Conservation (phyloP, 1,140 invertebrate genomes). For the Gonioctena quinquepunctata region DNA sequence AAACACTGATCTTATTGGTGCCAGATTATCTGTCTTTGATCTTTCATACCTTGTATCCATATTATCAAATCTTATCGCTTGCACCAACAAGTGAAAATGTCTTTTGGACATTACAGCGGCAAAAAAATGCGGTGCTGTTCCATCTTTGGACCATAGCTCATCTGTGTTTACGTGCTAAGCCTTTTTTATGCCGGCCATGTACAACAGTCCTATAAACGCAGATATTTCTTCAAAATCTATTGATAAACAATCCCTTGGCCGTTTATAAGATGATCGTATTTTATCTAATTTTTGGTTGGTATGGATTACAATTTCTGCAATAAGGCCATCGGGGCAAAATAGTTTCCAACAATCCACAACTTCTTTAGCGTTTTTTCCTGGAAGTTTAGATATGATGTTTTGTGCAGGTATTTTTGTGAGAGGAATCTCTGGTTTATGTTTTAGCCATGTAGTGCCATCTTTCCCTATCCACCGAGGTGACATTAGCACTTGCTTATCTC, state of each 20-base stretch:
- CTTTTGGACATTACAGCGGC: constrained; percentile 16
- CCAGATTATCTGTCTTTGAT: constrained; percentile 47
- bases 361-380: too few species aligned
- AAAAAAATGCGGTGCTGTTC: constrained; percentile 54
- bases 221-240: constrained; percentile 1
- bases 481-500: neutral
- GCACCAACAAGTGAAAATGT: constrained; percentile 18
- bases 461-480: neutral
- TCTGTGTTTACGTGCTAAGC: constrained; percentile 51
- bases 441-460: neutral
- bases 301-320: neutral
- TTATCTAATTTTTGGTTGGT: constrained; percentile 11
- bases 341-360: too few species aligned
- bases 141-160: constrained; percentile 52
- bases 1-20: constrained; percentile 5
- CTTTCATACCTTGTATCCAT: constrained; percentile 38
- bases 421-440: neutral
- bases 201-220: constrained; percentile 56
- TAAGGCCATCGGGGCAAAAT: neutral
- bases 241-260: neutral
- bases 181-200: constrained; percentile 57
- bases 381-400: neutral
- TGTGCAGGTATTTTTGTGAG: neutral
- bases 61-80: constrained; percentile 40
- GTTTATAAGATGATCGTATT: neutral